Base-by-base conservation (phyloP, 1,140 invertebrate genomes). In the Brachionus koreanus region DNA sequence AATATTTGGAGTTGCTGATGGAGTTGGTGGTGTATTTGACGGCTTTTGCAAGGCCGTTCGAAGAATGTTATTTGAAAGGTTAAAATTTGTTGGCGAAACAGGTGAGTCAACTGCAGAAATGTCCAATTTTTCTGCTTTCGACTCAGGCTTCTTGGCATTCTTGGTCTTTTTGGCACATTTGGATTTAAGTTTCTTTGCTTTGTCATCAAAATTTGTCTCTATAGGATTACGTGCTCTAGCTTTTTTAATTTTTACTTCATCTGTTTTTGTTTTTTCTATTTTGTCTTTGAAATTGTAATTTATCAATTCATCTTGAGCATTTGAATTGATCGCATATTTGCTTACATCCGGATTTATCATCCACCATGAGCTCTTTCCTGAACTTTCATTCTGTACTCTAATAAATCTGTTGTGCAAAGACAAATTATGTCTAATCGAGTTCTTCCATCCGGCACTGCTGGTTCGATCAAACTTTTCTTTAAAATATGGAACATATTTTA, bases 401-500 rank as follows among this genome's bases (percentile, higher is more conserved):
- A 98, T 98, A 89, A 99, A 99, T 67, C 96, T 93, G 89, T 96
- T 98, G 91, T 99, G 98, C 33, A 99, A 91, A 29, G 97, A 98
- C 84, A 99, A 90, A 89, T 99, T 99, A 90, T 99, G 98, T 82
- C 98, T 92, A 86, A 99, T 99, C 10, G 98, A 99, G 89, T 99
- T 99, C 98, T 99, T 99, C 98, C 98, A 99, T 87, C 98, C 98
- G 83, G 97, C 97, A 67, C 96, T 98, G 87, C 95, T 98, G 89
- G 98, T 99, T 87, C 93, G 97, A 89, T 99, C 98, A 6, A 97
- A 97, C 89, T 99, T 99, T 89, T 99, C 97, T 90, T 98, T 98
- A 91, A 99, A 99, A 90, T 98, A 99, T 83, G 96, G 92, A 83
- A 99, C 96, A 89, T 99, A 99, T 88, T 98, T 95, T 57, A 99